Percentiles rank a stretch among this genome's conserved stretches.
Conservation (phyloP, 2,113 vertebrate genomes). For the Oncorhynchus kisutch region DNA sequence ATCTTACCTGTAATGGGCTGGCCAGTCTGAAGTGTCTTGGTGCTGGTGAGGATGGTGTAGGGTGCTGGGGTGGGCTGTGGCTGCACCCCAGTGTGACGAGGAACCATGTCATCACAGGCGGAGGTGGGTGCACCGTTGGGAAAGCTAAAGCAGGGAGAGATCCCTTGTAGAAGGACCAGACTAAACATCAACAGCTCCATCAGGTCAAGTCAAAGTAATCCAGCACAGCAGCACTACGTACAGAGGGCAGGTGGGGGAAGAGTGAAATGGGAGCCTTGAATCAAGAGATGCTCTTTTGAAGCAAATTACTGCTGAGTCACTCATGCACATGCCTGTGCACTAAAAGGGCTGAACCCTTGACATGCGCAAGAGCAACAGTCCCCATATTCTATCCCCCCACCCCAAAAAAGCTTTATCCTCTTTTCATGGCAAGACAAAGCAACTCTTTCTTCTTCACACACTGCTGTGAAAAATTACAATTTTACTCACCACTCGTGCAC, state of each 20-base stretch:
- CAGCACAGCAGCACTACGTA: neutral
- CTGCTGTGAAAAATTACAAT: neutral
- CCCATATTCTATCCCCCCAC: neutral
- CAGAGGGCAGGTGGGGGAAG: neutral
- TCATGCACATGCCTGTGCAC: neutral
- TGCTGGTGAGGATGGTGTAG: conserved; percentile 38
- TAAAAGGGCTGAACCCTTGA: neutral
- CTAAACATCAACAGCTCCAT: neutral
- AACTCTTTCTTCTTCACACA: neutral
- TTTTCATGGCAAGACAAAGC: neutral
- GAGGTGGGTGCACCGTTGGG: conserved; percentile 35
- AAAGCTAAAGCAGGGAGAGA: neutral
- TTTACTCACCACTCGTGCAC: neutral
- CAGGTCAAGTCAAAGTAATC: neutral
- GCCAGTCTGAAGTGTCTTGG: conserved; percentile 24
- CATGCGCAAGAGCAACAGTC: neutral
- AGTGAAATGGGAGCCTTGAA: neutral
- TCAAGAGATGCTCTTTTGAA: neutral
- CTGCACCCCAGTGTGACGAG: conserved; percentile 28
- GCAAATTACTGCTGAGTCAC: conserved; percentile 2
- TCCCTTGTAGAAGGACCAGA: conserved; percentile 8
- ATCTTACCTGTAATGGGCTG: conserved; percentile 29
- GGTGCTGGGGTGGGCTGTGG: conserved; percentile 24
- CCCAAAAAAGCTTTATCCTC: neutral
- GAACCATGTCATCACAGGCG: conserved; percentile 38